phyloP scores from a whole-genome alignment of 1,140 invertebrate species.

The Coboldia fuscipes region DNA sequence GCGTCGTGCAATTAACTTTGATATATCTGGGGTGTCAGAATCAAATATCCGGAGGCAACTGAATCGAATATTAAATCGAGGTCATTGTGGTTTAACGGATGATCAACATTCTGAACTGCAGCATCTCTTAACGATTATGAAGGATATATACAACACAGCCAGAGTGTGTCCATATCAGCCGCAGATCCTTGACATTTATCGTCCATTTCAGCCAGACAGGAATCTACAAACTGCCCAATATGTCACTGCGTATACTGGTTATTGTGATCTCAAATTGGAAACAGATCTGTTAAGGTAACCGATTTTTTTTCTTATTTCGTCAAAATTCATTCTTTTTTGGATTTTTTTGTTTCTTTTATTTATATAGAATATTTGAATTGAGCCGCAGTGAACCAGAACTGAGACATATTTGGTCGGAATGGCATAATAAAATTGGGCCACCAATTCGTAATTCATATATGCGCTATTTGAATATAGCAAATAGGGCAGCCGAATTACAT shows the following conservation, averaged over 20 bases:
- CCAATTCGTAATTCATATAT: conserved; percentile 51
- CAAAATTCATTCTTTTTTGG: no score
- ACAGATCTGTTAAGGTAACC: conserved; percentile 23
- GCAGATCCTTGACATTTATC: neutral
- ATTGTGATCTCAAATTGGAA: conserved; percentile 43
- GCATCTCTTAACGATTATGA: conserved; percentile 55
- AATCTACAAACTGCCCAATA: neutral
- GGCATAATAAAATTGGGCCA: conserved; percentile 54
- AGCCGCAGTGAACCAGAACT: conserved; percentile 51
- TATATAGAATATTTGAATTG: conserved; percentile 33
- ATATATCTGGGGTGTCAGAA: conserved; percentile 42
- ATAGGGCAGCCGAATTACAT: conserved; percentile 52
- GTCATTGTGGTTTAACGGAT: conserved; percentile 46
- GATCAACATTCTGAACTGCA: conserved; percentile 51
- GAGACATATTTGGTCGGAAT: conserved; percentile 53
- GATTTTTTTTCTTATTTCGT: no score
- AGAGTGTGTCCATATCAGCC: conserved; percentile 43
- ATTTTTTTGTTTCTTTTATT: conserved; percentile 2
- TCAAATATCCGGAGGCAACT: conserved; percentile 43
- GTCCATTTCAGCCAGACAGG: neutral
- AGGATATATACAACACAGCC: conserved; percentile 49
- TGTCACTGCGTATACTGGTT: neutral
- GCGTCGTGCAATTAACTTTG: conserved; percentile 42
- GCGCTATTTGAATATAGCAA: conserved; percentile 54
- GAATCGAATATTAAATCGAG: conserved; percentile 41